Evolutionary conservation across 2,113 vertebrate species (phyloP).

Genomic region (Chrysochloris asiatica): DNA sequence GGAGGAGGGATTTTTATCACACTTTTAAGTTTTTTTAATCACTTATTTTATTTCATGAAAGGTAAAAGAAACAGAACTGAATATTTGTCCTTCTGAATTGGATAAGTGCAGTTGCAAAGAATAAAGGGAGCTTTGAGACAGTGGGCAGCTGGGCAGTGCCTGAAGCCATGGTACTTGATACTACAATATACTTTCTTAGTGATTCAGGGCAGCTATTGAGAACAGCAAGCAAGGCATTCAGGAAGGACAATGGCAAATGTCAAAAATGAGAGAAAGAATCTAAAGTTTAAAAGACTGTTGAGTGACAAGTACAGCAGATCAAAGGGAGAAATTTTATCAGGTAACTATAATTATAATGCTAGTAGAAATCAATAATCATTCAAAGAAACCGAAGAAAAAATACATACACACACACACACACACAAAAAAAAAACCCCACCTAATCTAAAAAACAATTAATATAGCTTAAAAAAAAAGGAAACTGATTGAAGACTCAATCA

Average conservation of each 20-base stretch:
- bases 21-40: conserved; percentile 54
- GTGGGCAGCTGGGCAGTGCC: conserved; percentile 84
- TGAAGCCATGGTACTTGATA: conserved; percentile 87
- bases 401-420: not conserved
- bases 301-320: conserved; percentile 87
- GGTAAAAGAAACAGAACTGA: conserved; percentile 79
- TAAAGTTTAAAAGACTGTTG: conserved; percentile 85
- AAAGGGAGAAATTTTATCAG: conserved; percentile 86
- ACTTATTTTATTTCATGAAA: conserved; percentile 64
- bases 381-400: conserved; percentile 61
- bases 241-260: conserved; percentile 86
- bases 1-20: conserved; percentile 79
- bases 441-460: too few relatives aligned
- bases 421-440: not conserved
- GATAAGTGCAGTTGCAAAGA: conserved; percentile 79
- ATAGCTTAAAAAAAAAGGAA: too few relatives aligned
- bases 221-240: conserved; percentile 85
- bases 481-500: conserved; percentile 58
- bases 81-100: conserved; percentile 80
- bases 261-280: conserved; percentile 82
- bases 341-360: conserved; percentile 85
- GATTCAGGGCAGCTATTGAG: conserved; percentile 83
- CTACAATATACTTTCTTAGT: conserved; percentile 78
- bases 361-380: conserved; percentile 85
- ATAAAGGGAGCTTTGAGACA: conserved; percentile 87